Base-by-base conservation (phyloP, 1,140 invertebrate genomes). In the Temnothorax nylanderi region DNA sequence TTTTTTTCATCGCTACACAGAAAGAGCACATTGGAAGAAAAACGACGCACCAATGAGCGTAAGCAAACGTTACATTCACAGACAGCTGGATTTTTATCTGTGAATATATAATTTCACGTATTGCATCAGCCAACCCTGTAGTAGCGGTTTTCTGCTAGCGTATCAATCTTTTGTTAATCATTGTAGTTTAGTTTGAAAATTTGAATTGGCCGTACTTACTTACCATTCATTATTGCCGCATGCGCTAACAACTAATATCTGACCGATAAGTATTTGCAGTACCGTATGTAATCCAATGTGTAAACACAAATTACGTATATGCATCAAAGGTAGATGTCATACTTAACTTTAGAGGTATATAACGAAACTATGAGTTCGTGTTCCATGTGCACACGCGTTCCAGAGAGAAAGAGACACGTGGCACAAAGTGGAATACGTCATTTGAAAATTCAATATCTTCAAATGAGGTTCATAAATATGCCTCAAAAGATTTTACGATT, bases 171-270 rank as follows among this genome's bases (percentile, higher is more conserved):
- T 71, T 47, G 13, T 34, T 84, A 74, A 47, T 62, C 60, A 82
- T 58, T 58, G 34, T 60, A 72, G 41, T 56, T 60, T 82, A 58
- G 10, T 81, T 81, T 34, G 21, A 51, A 84, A 47, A 75, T 84
- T 74, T 49, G n/a, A 60, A 84, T 84, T 60, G 47, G 51, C 80
- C 80, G 69, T 84, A 74, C 41, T 84, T 84, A 84, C 80, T 84
- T 84, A 84, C 80, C 80, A 75, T 84, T 26, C 34, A 49, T 54
- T 10, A 37, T 16, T 18, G 54, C 37, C 56, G 32, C 58, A 84
- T 34, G 13, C 16, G 80, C 69, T 75, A 82, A 82, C 16, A 80
- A 72, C 49, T 69, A 81, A 84, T 67, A 16, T 84, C 47, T 84
- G 32, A 74, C 56, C 26, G 49, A 67, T 13, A 41, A 74, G 54